Evolutionary conservation across 2,113 vertebrate genomes (phyloP).

Genomic region (Haplotaxodon microlepis): DNA sequence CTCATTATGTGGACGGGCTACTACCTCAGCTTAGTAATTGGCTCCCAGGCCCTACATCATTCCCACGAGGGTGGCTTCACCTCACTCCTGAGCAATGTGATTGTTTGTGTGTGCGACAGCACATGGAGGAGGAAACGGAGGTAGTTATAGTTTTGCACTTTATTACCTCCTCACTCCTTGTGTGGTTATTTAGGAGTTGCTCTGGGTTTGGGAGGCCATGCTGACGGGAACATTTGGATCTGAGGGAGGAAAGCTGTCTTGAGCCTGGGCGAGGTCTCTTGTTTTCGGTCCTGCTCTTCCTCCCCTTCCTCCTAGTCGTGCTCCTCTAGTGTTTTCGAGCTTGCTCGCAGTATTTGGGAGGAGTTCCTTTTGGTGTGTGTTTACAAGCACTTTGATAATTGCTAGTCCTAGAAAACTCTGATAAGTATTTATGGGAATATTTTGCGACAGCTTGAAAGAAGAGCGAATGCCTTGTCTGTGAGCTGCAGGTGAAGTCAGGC

Average conservation of each 20-base stretch:
- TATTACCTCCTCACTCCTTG: slow-evolving; percentile 9
- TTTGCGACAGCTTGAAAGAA: not conserved
- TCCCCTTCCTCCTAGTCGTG: not conserved
- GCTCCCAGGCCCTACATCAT: slow-evolving; percentile 29
- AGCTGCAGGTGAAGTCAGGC: not conserved
- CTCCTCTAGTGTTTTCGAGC: not conserved
- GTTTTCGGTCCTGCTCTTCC: slow-evolving; percentile 26
- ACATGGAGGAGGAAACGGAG: not conserved
- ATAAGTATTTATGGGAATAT: slow-evolving; percentile 20
- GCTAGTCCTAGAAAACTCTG: not conserved
- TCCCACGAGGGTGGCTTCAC: slow-evolving; percentile 29
- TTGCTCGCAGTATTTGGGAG: not conserved
- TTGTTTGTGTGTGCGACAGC: slow-evolving; percentile 23
- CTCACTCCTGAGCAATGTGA: not conserved
- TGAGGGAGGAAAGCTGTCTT: slow-evolving; percentile 1
- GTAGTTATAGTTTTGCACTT: slow-evolving; percentile 19
- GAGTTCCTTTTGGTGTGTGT: slow-evolving; percentile 9
- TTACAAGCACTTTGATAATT: slow-evolving; percentile 25
- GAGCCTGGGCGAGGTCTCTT: slow-evolving; percentile 36
- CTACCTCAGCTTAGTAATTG: slow-evolving; percentile 51
- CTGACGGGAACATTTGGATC: slow-evolving; percentile 12
- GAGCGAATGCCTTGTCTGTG: not conserved
- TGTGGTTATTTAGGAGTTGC: slow-evolving; percentile 8
- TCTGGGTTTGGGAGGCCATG: not conserved
- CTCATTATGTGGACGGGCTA: slow-evolving; percentile 50